Evolutionary conservation across 2,113 vertebrate genomes (phyloP).

Genomic region (Protobothrops mucrosquamatus): DNA sequence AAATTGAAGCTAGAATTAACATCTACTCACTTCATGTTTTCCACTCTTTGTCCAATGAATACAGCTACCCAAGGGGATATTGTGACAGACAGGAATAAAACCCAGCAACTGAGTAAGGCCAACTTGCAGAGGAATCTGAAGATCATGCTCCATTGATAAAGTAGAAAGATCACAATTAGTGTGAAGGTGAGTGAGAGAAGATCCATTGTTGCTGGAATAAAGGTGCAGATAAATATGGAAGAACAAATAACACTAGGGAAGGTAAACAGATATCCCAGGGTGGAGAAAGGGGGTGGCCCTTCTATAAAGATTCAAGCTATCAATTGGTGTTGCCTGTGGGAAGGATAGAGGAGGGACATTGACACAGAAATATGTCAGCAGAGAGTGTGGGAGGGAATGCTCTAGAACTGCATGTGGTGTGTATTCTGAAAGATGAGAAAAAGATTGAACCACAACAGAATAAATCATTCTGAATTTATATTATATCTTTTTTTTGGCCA

Average conservation of each 20-base stretch:
- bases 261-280: background rate
- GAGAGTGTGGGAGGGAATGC: background rate
- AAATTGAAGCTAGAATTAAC: background rate
- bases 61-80: background rate
- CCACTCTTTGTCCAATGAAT: background rate
- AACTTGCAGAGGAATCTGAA: conserved; percentile 10
- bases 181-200: background rate
- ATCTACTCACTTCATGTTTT: conserved; percentile 10
- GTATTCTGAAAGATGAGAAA: background rate
- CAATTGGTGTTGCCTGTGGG: background rate
- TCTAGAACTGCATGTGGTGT: background rate
- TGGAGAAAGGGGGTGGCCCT: background rate
- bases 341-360: background rate
- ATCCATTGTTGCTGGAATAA: background rate
- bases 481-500: background rate
- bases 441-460: background rate
- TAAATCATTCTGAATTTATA: background rate
- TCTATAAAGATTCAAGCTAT: background rate
- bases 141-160: background rate
- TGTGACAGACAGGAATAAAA: background rate
- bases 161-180: background rate
- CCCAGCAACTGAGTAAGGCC: background rate
- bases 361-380: background rate
- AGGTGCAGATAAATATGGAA: background rate
- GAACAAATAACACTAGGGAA: background rate